phyloP scores from a whole-genome alignment of 1,140 invertebrate species.

The Lineus longissimus region DNA sequence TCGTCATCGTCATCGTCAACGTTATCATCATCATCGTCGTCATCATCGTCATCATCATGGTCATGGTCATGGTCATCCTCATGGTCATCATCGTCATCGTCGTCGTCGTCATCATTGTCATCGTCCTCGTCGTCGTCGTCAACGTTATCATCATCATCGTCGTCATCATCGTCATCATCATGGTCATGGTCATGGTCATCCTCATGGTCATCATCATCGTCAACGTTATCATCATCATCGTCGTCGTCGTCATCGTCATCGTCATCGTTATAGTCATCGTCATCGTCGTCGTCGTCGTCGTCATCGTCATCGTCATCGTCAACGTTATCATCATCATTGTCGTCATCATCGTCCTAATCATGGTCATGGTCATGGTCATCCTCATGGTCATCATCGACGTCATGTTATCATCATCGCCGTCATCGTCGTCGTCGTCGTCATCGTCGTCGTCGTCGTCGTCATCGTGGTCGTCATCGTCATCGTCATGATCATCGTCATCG shows the following conservation, averaged over 20 bases:
- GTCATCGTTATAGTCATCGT: not conserved
- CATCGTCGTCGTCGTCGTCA: too few relatives aligned
- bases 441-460: too few relatives aligned
- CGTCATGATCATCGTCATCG: slow-evolving; percentile 2
- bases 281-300: too few relatives aligned
- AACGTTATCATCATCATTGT: slow-evolving; percentile 14
- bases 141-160: not conserved
- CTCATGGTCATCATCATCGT: not conserved
- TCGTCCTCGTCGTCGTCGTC: not conserved
- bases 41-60: not conserved
- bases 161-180: too few relatives aligned
- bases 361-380: slow-evolving; percentile 8
- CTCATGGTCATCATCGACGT: too few relatives aligned
- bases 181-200: too few relatives aligned
- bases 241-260: not conserved
- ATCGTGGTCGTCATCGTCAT: slow-evolving; percentile 16
- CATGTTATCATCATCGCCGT: too few relatives aligned
- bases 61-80: not conserved
- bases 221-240: not conserved
- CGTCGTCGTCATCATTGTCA: not conserved
- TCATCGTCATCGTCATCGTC: too few relatives aligned
- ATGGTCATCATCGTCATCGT: not conserved
- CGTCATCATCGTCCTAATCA: slow-evolving; percentile 13
- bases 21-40: not conserved
- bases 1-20: too few relatives aligned